A percentile compares a stretch with the other conserved stretches of the same genome.
phyloP scores from a whole-genome alignment of 2,113 vertebrate genomes.

The Ptilonorhynchus violaceus region DNA sequence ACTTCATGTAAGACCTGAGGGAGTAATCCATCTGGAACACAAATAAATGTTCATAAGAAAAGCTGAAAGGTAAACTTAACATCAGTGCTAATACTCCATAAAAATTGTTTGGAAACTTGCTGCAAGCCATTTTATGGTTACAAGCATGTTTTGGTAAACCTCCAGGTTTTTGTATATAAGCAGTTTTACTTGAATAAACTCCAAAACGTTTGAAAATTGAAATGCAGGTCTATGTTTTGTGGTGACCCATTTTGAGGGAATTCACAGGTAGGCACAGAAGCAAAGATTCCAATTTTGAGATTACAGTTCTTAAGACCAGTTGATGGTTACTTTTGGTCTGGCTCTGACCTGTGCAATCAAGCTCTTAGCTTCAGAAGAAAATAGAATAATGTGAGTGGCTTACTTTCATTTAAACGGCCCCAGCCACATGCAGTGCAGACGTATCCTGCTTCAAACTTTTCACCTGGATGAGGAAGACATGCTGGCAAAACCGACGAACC shows the following conservation, averaged over 20 bases:
- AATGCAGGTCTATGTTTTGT: neutral
- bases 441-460: conserved; percentile 72
- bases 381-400: neutral
- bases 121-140: neutral
- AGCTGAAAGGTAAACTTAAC: neutral
- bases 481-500: conserved; percentile 76
- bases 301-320: neutral
- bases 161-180: neutral
- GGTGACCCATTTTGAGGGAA: neutral
- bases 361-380: neutral
- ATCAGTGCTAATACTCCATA: neutral
- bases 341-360: neutral
- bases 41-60: neutral
- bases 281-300: neutral
- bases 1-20: conserved; percentile 79
- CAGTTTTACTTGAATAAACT: neutral
- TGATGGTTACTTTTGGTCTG: neutral
- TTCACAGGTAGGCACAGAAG: neutral
- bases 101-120: neutral
- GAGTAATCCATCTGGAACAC: conserved; percentile 74
- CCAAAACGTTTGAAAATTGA: neutral
- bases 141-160: neutral
- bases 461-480: conserved; percentile 80
- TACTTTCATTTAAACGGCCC: conserved; percentile 82
- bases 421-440: conserved; percentile 83